Evolutionary conservation across 2,113 vertebrate genomes (phyloP).

Genomic region (Upupa epops): DNA sequence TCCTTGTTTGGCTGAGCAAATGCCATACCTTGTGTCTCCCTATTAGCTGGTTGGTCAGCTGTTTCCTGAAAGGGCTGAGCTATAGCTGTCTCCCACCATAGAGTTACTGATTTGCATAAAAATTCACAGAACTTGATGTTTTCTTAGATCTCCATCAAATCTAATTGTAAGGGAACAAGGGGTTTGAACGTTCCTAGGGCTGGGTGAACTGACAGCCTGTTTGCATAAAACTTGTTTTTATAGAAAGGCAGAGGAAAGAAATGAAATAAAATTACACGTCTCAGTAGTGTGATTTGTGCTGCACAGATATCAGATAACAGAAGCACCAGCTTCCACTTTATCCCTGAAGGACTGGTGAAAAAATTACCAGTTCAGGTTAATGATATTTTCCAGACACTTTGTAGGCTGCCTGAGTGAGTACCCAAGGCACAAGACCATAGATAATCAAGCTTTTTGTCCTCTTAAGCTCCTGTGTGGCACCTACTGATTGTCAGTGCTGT

Average conservation of each 20-base stretch:
- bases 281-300: neutral
- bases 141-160: neutral
- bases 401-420: neutral
- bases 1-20: neutral
- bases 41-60: neutral
- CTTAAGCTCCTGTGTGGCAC: neutral
- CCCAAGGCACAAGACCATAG: neutral
- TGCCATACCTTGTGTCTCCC: neutral
- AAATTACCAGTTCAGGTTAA: neutral
- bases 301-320: neutral
- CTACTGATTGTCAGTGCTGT: neutral
- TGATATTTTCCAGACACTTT: neutral
- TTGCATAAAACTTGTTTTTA: neutral
- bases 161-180: neutral
- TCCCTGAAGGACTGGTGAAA: neutral
- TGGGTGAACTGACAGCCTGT: neutral
- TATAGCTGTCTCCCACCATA: rapidly evolving
- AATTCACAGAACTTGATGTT: neutral
- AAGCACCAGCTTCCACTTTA: neutral
- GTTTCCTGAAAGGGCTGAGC: neutral
- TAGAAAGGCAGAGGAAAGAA: neutral
- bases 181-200: neutral
- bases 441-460: neutral
- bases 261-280: neutral
- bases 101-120: neutral